Percentiles rank a stretch among this genome's conserved stretches.
Evolutionary conservation across 2,797 vertebrate species (phyloP).

Genomic region (Cynopterus sphinx): DNA sequence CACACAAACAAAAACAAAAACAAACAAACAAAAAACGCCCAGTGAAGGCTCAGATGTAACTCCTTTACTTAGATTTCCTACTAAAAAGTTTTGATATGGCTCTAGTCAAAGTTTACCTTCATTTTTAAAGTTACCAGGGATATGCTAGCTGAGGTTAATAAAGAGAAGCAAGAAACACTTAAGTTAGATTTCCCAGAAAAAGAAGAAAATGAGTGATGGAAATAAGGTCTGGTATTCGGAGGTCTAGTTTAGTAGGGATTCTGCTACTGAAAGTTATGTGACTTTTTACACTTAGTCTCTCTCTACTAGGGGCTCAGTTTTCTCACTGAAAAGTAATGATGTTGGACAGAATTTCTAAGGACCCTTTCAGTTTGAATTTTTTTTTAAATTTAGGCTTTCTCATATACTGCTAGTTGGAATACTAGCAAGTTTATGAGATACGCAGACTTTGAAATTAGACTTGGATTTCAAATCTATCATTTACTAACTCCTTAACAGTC

Average conservation of each 20-base stretch:
- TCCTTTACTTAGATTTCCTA: not conserved
- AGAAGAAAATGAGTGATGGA: not conserved
- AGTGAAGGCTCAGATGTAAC: not conserved
- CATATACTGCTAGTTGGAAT: not conserved
- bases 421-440: not conserved
- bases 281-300: not conserved
- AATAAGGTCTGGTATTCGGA: not conserved
- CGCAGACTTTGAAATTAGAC: not conserved
- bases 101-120: not conserved
- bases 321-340: not conserved
- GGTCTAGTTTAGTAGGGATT: not conserved
- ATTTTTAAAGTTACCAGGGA: not conserved
- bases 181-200: not conserved
- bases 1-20: too few relatives aligned
- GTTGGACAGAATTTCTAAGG: not conserved
- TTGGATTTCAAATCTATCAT: not conserved
- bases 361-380: not conserved
- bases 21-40: not conserved
- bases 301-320: not conserved
- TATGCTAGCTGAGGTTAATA: not conserved
- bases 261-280: not conserved
- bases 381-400: not conserved
- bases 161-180: not conserved
- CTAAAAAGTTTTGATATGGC: not conserved
- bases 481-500: not conserved